A percentile compares a stretch with the other conserved stretches of the same genome.
Evolutionary conservation across 2,797 vertebrate species (phyloP).

Genomic region (Hypotaenidia okinawae): DNA sequence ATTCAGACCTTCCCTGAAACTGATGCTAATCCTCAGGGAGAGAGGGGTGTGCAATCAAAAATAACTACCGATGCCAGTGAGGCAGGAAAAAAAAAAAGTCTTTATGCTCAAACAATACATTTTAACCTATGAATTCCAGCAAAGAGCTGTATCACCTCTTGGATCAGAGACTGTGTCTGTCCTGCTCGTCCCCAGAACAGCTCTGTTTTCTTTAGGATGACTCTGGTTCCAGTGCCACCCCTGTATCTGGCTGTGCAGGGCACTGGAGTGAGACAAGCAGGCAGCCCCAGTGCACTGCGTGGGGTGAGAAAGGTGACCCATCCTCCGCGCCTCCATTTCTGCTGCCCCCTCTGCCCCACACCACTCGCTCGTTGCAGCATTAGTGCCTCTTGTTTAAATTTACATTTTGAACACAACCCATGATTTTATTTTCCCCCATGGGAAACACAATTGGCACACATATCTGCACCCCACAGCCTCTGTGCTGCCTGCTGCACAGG

Average conservation of each 20-base stretch:
- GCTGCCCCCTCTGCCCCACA: not conserved
- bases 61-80: not conserved
- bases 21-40: not conserved
- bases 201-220: not conserved
- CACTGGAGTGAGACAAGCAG: not conserved
- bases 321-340: not conserved
- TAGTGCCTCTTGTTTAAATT: slow-evolving; percentile 40
- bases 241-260: not conserved
- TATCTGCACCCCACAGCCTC: not conserved
- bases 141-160: not conserved
- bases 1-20: not conserved
- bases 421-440: not conserved
- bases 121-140: not conserved
- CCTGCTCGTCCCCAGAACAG: not conserved
- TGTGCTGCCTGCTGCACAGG: not conserved
- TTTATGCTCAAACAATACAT: not conserved
- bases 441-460: not conserved
- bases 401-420: not conserved
- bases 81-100: not conserved
- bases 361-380: not conserved
- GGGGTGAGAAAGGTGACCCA: not conserved
- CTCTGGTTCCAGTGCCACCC: not conserved
- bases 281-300: not conserved
- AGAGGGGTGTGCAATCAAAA: not conserved
- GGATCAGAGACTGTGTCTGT: not conserved